Base-by-base conservation (phyloP, 1,140 invertebrate species). In the Anagrus nilaparvatae region DNA sequence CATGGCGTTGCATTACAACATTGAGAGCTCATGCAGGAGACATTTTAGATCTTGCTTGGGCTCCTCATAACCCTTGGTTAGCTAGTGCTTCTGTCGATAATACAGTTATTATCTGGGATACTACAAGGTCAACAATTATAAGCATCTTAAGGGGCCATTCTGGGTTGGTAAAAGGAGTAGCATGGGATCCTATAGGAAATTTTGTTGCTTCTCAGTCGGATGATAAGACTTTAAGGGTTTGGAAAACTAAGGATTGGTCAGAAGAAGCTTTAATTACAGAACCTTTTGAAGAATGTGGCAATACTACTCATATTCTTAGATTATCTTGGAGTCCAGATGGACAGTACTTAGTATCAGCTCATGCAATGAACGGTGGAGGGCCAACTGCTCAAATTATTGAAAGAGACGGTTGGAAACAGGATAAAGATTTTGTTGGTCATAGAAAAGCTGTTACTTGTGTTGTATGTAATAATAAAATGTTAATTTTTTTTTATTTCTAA, bases 141-240 rank as follows among this genome's bases (percentile, higher is more conserved):
- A 77, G 80, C 28, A 77, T 82, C 3, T 63, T 97, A 3, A 86
- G 83, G 56, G 93, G 91, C 1, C 95, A 98, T 61, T 84, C 81
- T 10, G 91, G 92, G 4, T 71, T 97, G 48, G 93, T 98, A 0
- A 95, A 95, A 72, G 96, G 96, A 14, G 87, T 99, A 8, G 83
- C 88, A n/a, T 99, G 94, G 93, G 96, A 99, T 70, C 96, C 96
- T 1, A 82, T 96, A 40, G 94, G 95, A 1, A 94, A 94, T 69
- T 99, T 94, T 62, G 67, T 99, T 24, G 92, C 93, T 3, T 90
- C 90, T 18, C 95, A 97, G 67, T 93, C 92, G 3, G 94, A 97
- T 69, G 96, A 99, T 63, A 92, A 90, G 59, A 89, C 85, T 25
- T 65, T 99, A 6, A 72, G 87, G 58, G 81, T 99, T 18, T 99